phyloP scores from a whole-genome alignment of 2,113 vertebrate genomes.

The Chaetodon trifascialis region DNA sequence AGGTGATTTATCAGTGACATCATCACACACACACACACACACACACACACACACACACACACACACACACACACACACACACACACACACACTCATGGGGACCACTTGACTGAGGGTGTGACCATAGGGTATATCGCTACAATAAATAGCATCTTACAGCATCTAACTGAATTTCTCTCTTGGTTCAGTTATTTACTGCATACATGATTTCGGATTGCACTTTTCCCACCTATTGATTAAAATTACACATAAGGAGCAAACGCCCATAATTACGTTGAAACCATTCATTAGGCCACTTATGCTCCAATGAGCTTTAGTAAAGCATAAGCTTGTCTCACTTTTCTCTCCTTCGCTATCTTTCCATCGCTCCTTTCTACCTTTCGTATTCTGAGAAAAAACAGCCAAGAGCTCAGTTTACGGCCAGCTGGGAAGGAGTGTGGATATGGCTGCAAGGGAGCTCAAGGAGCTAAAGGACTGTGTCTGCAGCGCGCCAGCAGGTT shows the following conservation, averaged over 20 bases:
- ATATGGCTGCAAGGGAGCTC: conserved; percentile 54
- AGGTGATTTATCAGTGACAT: conserved; percentile 34
- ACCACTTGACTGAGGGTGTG: not conserved
- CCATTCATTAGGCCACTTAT: not conserved
- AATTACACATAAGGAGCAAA: not conserved
- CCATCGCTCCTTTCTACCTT: not conserved
- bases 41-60: not conserved
- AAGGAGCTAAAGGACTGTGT: conserved; percentile 59
- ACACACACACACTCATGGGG: not conserved
- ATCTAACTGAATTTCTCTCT: conserved; percentile 6
- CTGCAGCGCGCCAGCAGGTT: conserved; percentile 69
- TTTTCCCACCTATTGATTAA: conserved; percentile 8
- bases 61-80: not conserved
- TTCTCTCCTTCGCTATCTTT: conserved; percentile 4
- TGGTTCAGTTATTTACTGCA: not conserved
- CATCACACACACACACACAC: not conserved
- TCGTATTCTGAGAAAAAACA: conserved; percentile 13
- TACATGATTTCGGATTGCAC: not conserved
- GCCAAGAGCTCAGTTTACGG: conserved; percentile 50
- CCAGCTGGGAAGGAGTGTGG: conserved; percentile 52
- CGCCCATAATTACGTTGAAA: conserved; percentile 22
- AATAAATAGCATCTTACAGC: not conserved
- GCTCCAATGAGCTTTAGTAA: not conserved
- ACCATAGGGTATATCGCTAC: not conserved
- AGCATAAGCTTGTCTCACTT: not conserved